These are phyloP conservation scores for Aurelia sp. DNA, from an alignment of 30 jellyfish, hydroid and myxozoan genomes.

Conservation along the genomic window DNA sequence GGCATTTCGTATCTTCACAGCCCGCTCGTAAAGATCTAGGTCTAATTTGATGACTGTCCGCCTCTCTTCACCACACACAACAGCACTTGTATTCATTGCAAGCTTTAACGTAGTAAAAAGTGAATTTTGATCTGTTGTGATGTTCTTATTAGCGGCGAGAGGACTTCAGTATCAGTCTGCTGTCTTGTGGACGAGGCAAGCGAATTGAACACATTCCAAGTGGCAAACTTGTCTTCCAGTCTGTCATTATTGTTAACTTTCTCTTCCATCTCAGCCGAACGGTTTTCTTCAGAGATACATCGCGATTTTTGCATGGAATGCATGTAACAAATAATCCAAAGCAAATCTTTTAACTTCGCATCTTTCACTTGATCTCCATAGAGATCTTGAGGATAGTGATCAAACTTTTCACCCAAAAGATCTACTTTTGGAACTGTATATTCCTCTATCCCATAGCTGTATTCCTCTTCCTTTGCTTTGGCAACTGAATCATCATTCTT, in stretches of 20 bases:
- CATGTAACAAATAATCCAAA: constrained; percentile 19
- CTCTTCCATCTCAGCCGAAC: constrained; percentile 31
- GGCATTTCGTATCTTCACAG: constrained; percentile 33
- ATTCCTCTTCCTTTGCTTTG: constrained; percentile 14
- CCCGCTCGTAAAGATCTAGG: constrained; percentile 48
- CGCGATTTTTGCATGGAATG: constrained; percentile 5
- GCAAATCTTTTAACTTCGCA: constrained; percentile 19
- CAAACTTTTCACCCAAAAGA: too few species aligned
- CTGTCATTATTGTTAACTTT: constrained; percentile 26
- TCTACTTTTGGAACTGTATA: constrained; percentile 21
- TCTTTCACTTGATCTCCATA: constrained; percentile 12
- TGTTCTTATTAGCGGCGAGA: background rate
- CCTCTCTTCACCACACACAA: constrained; percentile 3
- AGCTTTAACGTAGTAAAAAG: constrained; percentile 6
- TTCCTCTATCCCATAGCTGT: constrained; percentile 23
- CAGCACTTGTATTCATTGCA: constrained; percentile 12
- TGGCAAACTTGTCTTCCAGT: constrained; percentile 23
- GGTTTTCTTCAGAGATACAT: constrained; percentile 25
- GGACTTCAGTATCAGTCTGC: constrained; percentile 21
- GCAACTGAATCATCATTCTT: too few species aligned
- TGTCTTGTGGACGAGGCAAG: constrained; percentile 38
- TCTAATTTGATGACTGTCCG: constrained; percentile 22
- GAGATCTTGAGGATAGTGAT: background rate
- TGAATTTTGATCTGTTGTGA: constrained; percentile 12
- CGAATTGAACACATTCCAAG: constrained; percentile 19